phyloP scores from a whole-genome alignment of 30 jellyfish, hydroid and myxozoan species.

The Turritopsis dohrnii region DNA sequence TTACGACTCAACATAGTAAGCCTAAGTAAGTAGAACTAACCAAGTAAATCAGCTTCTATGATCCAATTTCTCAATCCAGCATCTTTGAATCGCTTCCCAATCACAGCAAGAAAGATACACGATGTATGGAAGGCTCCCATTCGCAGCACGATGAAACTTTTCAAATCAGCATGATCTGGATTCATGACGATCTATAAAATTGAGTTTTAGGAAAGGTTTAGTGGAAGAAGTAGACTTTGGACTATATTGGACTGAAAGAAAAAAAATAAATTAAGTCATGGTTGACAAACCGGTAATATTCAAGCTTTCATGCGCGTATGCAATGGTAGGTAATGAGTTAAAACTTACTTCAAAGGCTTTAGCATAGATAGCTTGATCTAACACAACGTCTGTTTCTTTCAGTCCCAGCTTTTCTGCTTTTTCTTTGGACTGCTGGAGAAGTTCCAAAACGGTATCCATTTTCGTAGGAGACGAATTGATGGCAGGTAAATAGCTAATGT shows the following conservation, averaged over 20 bases:
- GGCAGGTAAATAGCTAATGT: not conserved
- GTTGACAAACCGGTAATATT: no score
- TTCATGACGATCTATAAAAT: constrained; percentile 32
- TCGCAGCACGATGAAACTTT: constrained; percentile 40
- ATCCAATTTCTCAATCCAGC: constrained; percentile 48
- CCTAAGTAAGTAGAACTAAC: no score
- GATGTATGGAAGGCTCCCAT: constrained; percentile 60
- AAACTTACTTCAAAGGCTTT: constrained; percentile 61
- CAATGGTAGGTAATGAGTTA: no score
- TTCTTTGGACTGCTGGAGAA: constrained; percentile 20
- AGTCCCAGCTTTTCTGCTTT: constrained; percentile 50
- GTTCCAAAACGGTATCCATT: constrained; percentile 44
- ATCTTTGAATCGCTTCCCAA: constrained; percentile 39
- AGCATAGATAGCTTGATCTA: constrained; percentile 50
- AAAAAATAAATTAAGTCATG: no score
- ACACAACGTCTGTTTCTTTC: constrained; percentile 41
- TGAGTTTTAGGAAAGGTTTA: no score
- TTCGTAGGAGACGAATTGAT: constrained; percentile 25
- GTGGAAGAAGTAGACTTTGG: no score
- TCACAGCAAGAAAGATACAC: constrained; percentile 32
- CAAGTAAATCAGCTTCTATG: constrained; percentile 41
- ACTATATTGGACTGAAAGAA: no score
- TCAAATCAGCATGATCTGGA: constrained; percentile 27
- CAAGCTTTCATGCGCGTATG: no score
- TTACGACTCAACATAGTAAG: no score